These are phyloP conservation scores for Gambelia wislizenii DNA, from an alignment of 2,797 vertebrate species.

Conservation along the genomic window DNA sequence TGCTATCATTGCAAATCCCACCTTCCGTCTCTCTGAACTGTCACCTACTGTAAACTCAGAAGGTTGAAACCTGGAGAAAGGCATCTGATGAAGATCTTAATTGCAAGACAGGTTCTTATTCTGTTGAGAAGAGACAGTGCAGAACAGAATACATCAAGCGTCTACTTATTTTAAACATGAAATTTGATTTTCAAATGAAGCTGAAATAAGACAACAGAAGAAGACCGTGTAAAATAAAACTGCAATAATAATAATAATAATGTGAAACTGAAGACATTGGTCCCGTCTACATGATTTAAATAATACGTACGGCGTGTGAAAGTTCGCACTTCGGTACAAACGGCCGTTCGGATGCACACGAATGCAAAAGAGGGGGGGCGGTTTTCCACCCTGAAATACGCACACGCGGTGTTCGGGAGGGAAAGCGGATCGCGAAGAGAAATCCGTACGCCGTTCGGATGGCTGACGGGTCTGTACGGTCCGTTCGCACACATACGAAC, in stretches of 20 bases:
- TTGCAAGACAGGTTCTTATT: background rate
- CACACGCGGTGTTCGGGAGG: no score
- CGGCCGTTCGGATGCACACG: no score
- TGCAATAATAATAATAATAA: background rate
- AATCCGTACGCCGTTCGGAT: no score
- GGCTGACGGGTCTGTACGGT: no score
- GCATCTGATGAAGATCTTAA: background rate
- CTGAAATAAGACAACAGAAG: background rate
- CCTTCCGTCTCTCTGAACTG: background rate
- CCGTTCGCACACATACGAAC: no score
- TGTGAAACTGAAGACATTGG: background rate
- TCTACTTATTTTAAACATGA: background rate
- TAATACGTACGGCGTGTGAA: no score
- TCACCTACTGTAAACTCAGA: background rate
- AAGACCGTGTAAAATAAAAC: background rate
- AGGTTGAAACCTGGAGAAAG: background rate
- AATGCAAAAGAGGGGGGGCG: no score
- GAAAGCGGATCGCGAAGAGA: no score
- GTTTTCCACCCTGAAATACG: no score
- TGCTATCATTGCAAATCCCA: background rate
- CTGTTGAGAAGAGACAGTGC: background rate
- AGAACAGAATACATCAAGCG: background rate
- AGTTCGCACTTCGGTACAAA: no score
- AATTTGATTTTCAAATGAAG: background rate
- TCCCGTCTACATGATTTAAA: no score